Evolutionary conservation across 2,888 invertebrate species (phyloP), one percentile per base, ranked within the genome.

Genomic region (Catocala nupta): DNA sequence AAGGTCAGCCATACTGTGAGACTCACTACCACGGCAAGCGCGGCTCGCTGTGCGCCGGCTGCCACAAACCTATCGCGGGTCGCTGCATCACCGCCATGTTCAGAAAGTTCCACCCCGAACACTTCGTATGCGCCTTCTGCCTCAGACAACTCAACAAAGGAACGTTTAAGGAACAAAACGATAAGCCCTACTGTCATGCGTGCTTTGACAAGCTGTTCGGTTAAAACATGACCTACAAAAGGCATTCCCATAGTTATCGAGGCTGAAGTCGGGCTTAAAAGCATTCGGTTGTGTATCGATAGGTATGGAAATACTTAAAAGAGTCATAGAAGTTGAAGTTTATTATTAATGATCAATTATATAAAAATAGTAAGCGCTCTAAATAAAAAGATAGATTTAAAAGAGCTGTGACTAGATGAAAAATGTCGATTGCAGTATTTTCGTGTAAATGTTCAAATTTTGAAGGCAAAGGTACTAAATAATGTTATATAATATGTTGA

Each of bases 71-170:
- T 12, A 99, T 99, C 82, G 98, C 98, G 56, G 98, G 98, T 61
- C 97, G 99, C 44, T 99, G 99, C 93, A 99, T 99, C 88, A 99
- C 99, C 0, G 99, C 99, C 72, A 99, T 99, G 99, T 99, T 98
- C 94, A 95, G 98, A 79, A 99, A 99, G 94, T 99, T 99, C 95
- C 99, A 99, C 92, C 99, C 99, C 0, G 99, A 99, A 89, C 99
- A 99, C 94, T 99, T 99, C 88, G 99, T 99, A 7, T 99, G 99
- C 95, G 99, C 99, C n/a, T 99, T 99, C 95, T 99, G 99, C 86
- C 95, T 99, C 70, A 97, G 99, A 85, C 99, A 99, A 88, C 95
- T 99, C 77, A 99, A 99, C 93, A 99, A 99, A 89, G 99, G 99
- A 81, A 99, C 99, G 0, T 99, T 99, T 93, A 99, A 99, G 90